Percentiles rank a stretch among this genome's conserved stretches.
These are phyloP conservation scores for Eretmochelys imbricata DNA, from an alignment of 2,113 vertebrate species.

Conservation along the genomic window DNA sequence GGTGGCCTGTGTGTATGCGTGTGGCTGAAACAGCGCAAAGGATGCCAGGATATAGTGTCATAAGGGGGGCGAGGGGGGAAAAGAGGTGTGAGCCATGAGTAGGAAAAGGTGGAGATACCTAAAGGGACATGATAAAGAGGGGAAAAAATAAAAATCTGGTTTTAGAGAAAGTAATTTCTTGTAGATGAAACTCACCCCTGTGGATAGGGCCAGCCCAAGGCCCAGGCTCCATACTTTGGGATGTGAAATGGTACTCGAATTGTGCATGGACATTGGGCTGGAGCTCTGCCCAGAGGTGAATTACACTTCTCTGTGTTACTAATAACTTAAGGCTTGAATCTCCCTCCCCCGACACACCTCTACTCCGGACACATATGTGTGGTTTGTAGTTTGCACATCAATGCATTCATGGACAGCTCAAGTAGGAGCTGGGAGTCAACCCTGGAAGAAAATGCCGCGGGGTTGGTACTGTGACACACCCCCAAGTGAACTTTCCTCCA, in stretches of 20 bases:
- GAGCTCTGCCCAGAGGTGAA: not conserved
- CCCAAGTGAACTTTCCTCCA: not conserved
- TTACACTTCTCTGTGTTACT: not conserved
- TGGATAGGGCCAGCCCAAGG: too few relatives aligned
- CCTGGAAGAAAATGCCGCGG: too few relatives aligned
- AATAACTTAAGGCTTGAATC: not conserved
- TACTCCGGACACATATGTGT: not conserved
- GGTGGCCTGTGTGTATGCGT: too few relatives aligned
- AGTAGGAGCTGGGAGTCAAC: not conserved
- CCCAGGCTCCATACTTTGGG: not conserved
- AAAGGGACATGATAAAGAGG: not conserved
- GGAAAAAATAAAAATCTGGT: not conserved
- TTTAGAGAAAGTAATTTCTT: not conserved
- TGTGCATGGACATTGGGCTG: not conserved
- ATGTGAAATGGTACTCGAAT: not conserved
- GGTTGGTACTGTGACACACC: not conserved
- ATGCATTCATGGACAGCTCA: not conserved
- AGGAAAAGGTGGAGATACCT: not conserved
- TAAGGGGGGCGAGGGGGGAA: rapidly evolving
- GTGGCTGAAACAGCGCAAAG: not conserved
- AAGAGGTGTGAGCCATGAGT: not conserved
- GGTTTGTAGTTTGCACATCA: not conserved
- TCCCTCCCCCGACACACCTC: too few relatives aligned
- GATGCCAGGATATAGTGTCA: not conserved
- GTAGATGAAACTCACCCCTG: not conserved